Percentiles rank a stretch among this genome's conserved stretches.
Evolutionary conservation across 2,888 invertebrate species (phyloP).

Genomic region (Helleia helle): DNA sequence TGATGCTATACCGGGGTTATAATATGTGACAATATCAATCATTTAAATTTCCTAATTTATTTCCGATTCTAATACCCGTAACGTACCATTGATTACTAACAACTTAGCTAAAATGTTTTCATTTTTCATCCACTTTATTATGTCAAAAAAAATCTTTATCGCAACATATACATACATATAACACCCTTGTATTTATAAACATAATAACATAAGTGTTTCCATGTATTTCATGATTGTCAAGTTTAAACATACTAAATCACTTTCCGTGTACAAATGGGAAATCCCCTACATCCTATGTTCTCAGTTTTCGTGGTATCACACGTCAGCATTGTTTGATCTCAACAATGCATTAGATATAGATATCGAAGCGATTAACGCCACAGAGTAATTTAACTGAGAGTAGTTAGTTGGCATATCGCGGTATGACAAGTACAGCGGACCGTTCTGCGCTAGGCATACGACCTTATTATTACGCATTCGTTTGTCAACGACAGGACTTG

Average conservation of each 20-base stretch:
- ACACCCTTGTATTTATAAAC: too few species aligned
- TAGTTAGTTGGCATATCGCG: conserved; percentile 23
- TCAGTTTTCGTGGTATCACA: conserved; percentile 47
- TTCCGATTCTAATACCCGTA: too few species aligned
- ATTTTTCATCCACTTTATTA: too few species aligned
- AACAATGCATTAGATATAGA: conserved; percentile 36
- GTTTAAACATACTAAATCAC: conserved; percentile 16
- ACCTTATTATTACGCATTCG: conserved; percentile 48
- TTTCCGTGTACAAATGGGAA: conserved; percentile 34
- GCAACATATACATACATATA: too few species aligned
- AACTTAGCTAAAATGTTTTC: too few species aligned
- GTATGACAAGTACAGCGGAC: conserved; percentile 27
- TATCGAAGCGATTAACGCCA: conserved; percentile 34
- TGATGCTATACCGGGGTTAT: too few species aligned
- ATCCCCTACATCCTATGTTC: conserved; percentile 38
- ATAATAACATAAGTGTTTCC: too few species aligned
- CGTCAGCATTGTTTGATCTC: conserved; percentile 51
- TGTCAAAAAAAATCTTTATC: too few species aligned
- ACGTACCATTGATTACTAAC: too few species aligned
- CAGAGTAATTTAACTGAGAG: conserved; percentile 34
- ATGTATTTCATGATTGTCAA: conserved; percentile 8
- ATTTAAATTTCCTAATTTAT: too few species aligned
- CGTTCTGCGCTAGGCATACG: conserved; percentile 32
- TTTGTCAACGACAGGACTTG: conserved; percentile 63
- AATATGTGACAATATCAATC: too few species aligned